phyloP scores from a whole-genome alignment of 2,797 vertebrate species.

The Vireo griseus region DNA sequence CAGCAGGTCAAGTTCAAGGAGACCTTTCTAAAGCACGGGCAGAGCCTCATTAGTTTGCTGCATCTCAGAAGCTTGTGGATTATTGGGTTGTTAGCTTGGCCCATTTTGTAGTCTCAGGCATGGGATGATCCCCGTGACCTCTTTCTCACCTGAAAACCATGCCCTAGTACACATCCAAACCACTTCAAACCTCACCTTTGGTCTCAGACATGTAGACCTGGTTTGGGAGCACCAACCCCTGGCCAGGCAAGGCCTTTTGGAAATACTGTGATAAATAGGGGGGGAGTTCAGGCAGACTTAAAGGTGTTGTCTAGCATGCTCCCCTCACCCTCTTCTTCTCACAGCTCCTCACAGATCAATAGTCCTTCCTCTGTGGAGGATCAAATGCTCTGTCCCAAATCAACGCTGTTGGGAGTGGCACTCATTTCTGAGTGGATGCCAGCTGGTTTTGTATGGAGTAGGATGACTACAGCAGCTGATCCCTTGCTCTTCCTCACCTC shows the following conservation, averaged over 20 bases:
- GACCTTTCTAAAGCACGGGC: neutral
- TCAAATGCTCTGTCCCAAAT: neutral
- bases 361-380: neutral
- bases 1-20: slow-evolving; percentile 5
- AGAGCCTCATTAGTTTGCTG: neutral
- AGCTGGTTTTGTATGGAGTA: neutral
- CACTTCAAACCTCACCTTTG: neutral
- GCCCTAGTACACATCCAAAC: neutral
- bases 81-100: neutral
- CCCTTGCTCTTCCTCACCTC: neutral
- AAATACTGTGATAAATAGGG: neutral
- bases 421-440: neutral
- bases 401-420: neutral
- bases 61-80: neutral
- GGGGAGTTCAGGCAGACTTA: neutral
- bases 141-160: neutral
- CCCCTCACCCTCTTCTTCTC: neutral
- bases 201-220: neutral
- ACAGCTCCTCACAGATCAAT: neutral
- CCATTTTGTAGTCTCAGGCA: neutral
- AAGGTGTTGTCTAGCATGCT: neutral
- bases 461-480: neutral
- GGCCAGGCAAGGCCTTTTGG: neutral
- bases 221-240: neutral
- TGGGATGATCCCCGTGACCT: neutral